Evolutionary conservation across 2,113 vertebrate genomes (phyloP), one percentile per base, ranked within the genome.

Genomic region (Cardinalis cardinalis): DNA sequence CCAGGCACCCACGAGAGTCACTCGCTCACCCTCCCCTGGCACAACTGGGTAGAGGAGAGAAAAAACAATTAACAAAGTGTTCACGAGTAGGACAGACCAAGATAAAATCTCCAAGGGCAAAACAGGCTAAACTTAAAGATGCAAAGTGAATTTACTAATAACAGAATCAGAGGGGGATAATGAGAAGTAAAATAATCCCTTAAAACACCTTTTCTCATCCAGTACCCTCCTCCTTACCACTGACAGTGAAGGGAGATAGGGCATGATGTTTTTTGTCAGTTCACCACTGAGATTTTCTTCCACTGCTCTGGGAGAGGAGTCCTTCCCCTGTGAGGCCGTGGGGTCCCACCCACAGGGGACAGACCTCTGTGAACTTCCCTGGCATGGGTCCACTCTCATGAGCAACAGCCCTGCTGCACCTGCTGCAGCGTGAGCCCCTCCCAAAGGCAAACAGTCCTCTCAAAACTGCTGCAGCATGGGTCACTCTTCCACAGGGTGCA

Each of bases 381-480:
- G 2, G 4, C 0, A 0, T 19, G 20, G 19, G 0, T 32, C 28
- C n/a, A 32, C 14, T 59, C 26, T 32, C 34, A 48, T 0, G 2
- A 48, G 43, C 26, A 48, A 26, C 10, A 48, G 55, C 5, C 53
- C 7, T 4, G 10, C 6, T 0, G 0, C 3, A 5, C 7, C 53
- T 34, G 8, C n/a, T 40, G 34, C 66, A 49, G 21, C 0, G 0
- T 6, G n/a, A 49, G 25, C 6, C 13, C 46, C n/a, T 29, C 25
- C 18, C 65, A 11, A 1, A 3, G 41, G 26, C 55, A 74, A 2
- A 36, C 3, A 44, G 9, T 15, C 26, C n/a, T 34, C 40, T 32
- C 18, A 34, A 34, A 34, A 34, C 13, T 34, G 19, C 53, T 36
- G 41, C 0, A 1, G 3, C 1, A 1, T 26, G 32, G 12, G 7